These are phyloP conservation scores for Calliphora vicina DNA, from an alignment of 1,140 invertebrate genomes.

Conservation along the genomic window DNA sequence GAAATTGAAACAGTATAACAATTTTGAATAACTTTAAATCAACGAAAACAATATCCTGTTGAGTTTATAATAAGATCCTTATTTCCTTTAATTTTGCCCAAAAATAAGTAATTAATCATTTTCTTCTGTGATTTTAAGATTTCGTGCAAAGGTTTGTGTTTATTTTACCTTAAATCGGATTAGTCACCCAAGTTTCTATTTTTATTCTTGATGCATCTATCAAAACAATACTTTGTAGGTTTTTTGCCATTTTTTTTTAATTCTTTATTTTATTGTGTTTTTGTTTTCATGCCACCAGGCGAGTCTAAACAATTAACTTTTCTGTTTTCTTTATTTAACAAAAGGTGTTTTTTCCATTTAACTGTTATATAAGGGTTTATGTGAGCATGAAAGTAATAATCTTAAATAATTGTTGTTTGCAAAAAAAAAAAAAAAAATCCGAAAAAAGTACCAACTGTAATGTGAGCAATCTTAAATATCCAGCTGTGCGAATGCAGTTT, in stretches of 20 bases:
- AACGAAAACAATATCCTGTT: neutral
- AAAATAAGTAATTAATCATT: neutral
- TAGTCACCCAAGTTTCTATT: neutral
- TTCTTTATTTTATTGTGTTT: neutral
- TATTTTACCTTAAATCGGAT: neutral
- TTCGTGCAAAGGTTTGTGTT: too few species aligned
- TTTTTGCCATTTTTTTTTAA: too few species aligned
- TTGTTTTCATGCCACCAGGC: neutral
- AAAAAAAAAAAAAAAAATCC: neutral
- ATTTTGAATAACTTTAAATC: neutral
- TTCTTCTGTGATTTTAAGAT: too few species aligned
- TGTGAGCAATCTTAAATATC: conserved; percentile 8
- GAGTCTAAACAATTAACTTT: neutral
- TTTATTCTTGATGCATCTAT: neutral
- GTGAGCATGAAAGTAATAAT: neutral
- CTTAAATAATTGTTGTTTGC: neutral
- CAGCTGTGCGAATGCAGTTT: neutral
- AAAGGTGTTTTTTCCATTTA: neutral
- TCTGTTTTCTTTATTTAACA: conserved; percentile 5
- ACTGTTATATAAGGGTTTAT: neutral
- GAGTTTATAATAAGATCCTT: too few species aligned
- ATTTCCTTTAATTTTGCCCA: neutral
- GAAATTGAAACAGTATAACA: neutral
- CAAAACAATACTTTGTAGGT: neutral
- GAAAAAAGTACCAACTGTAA: neutral